These are phyloP conservation scores for Dinocampus coccinellae DNA, from an alignment of 2,888 invertebrate species.

Conservation along the genomic window DNA sequence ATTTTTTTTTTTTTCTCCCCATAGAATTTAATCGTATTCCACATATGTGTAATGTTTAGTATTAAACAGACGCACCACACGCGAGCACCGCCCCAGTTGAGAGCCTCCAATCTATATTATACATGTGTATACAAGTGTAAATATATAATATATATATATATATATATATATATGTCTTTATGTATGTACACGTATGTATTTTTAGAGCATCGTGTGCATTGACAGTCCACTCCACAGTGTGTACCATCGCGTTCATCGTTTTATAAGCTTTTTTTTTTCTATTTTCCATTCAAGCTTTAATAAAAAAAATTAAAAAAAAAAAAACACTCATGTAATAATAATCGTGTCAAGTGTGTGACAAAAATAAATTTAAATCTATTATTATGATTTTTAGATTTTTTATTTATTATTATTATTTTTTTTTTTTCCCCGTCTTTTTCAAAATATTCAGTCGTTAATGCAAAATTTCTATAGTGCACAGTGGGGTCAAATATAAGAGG, in stretches of 20 bases:
- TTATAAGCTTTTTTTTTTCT: conserved; percentile 9
- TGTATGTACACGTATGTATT: conserved; percentile 34
- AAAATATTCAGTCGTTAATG: too few relatives aligned
- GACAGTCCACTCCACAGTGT: conserved; percentile 29
- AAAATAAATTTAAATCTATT: too few relatives aligned
- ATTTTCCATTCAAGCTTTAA: conserved; percentile 23
- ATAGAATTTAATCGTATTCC: neutral
- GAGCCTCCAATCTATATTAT: conserved; percentile 33
- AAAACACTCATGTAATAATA: too few relatives aligned
- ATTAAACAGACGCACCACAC: conserved; percentile 49
- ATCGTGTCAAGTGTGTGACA: too few relatives aligned
- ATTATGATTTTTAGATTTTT: too few relatives aligned
- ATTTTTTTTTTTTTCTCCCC: too few relatives aligned
- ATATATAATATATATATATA: neutral
- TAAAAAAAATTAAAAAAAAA: conserved; percentile 3
- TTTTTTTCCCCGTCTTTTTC: too few relatives aligned
- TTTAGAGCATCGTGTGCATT: conserved; percentile 39
- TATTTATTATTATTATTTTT: neutral
- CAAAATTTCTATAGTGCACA: neutral
- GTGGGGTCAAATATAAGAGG: neutral
- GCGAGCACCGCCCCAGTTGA: conserved; percentile 44
- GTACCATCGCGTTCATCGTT: conserved; percentile 20
- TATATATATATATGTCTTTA: conserved; percentile 13
- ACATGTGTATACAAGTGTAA: neutral
- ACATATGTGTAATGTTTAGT: conserved; percentile 1